phyloP scores from a whole-genome alignment of 2,797 vertebrate species.

The Pelochelys cantorii region DNA sequence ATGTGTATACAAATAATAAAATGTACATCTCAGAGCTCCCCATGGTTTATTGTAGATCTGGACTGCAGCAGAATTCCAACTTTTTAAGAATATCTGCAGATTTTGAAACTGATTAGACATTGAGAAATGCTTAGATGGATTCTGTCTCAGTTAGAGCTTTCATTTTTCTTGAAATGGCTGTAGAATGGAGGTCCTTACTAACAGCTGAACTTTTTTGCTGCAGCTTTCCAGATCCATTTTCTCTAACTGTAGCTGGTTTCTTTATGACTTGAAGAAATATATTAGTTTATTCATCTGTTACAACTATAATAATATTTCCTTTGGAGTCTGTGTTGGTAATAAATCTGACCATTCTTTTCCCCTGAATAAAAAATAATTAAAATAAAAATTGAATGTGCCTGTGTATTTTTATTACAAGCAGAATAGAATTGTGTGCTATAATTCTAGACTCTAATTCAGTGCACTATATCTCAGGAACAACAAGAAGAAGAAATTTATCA shows the following conservation, averaged over 20 bases:
- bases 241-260: constrained; percentile 60
- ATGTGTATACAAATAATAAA: accelerated
- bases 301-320: constrained; percentile 77
- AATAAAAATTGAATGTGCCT: constrained; percentile 74
- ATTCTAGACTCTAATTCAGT: constrained; percentile 66
- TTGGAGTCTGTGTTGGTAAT: constrained; percentile 71
- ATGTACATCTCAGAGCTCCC: neutral
- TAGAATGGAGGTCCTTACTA: constrained; percentile 27
- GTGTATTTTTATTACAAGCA: constrained; percentile 72
- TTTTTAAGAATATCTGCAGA: neutral
- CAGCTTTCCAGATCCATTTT: constrained; percentile 70
- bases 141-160: accelerated
- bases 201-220: constrained; percentile 39
- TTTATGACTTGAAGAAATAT: constrained; percentile 73
- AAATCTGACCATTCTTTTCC: constrained; percentile 76
- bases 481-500: constrained; percentile 70
- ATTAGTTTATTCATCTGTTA: constrained; percentile 79
- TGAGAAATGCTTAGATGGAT: neutral
- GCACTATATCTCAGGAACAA: constrained; percentile 70
- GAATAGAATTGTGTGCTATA: constrained; percentile 68
- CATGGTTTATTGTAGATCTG: neutral
- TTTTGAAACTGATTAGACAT: neutral
- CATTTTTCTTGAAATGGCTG: neutral
- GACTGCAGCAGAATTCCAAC: neutral
- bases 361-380: constrained; percentile 79